phyloP scores from a whole-genome alignment of 2,113 vertebrate genomes.

The Ptilonorhynchus violaceus region DNA sequence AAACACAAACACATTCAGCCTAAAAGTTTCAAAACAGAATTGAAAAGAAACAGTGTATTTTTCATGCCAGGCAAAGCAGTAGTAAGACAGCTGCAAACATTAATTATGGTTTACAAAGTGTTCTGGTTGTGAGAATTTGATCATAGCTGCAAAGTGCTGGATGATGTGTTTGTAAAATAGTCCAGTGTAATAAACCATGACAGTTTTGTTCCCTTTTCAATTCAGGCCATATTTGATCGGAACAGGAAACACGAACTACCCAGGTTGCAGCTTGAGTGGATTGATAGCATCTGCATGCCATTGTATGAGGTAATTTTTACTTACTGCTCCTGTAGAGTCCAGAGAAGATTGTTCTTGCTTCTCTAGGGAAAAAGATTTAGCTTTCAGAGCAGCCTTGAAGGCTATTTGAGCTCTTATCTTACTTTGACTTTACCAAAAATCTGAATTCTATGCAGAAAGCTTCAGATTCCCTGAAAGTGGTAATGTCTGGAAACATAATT shows the following conservation, averaged over 20 bases:
- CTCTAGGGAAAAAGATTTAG: neutral
- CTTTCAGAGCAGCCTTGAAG: neutral
- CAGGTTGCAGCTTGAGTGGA: conserved; percentile 94
- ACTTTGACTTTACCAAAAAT: neutral
- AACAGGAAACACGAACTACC: conserved; percentile 98
- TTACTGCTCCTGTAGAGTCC: neutral
- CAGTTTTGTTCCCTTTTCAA: conserved; percentile 27
- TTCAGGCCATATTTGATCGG: conserved; percentile 97
- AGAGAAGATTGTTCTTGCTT: neutral
- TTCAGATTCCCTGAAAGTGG: neutral
- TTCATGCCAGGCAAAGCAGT: conserved; percentile 36
- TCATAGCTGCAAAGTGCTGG: conserved; percentile 18
- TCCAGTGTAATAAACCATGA: conserved; percentile 30
- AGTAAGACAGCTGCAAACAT: conserved; percentile 7
- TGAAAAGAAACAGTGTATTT: conserved; percentile 55
- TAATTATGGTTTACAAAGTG: conserved; percentile 43
- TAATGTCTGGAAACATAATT: neutral
- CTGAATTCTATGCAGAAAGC: neutral
- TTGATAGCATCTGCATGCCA: conserved; percentile 94
- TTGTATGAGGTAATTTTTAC: conserved; percentile 88
- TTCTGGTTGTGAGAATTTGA: conserved; percentile 46
- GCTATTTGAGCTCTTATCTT: neutral
- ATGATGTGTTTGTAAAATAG: conserved; percentile 50
- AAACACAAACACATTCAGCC: conserved; percentile 54
- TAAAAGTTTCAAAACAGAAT: conserved; percentile 47